Base-by-base conservation (phyloP, 2,888 invertebrate species). In the Diachrysia chrysitis region DNA sequence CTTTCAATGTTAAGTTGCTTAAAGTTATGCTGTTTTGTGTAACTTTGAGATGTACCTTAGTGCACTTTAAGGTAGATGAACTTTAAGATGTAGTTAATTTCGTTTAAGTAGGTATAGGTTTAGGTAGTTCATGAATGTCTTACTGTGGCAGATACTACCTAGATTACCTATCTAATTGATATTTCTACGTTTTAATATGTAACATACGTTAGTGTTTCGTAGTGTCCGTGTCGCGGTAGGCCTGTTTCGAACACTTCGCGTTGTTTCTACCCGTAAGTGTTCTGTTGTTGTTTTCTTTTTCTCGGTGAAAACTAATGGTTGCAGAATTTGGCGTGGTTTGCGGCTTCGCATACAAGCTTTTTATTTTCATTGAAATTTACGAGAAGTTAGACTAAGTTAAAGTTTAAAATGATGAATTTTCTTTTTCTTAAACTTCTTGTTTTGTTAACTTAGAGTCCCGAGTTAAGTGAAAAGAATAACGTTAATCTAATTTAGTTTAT, bases 281-380 rank as follows among this genome's bases (percentile, higher is more conserved):
- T 21, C 32, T 23, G 21, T 14, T 19, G 48, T 25, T 10, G 29
- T 53, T 58, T 62, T 58, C 17, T n/a, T 35, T 46, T 62, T 42
- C 23, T 58, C 58, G 46, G 53, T 58, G 58, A 59, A 58, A 63
- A 59, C 59, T 59, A 63, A 63, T 63, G 58, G 37, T 25, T n/a
- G 21, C 56, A 9, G 62, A 46, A 61, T 54, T 66, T 61, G 61
- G 61, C 53, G 48, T 17, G 55, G 19, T 51, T 3, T 51, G 63
- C 53, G 59, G 14, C 16, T 29, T 12, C 35, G 37, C 61, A 61
- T 25, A 35, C 32, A 53, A 51, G 35, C 46, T 58, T 67, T 54
- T 54, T 63, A 14, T 63, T 63, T 67, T 67, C 19, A 57, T 53
- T 53, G 25, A 29, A 55, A 61, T 51, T 56, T 56, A 60, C 55